Evolutionary conservation across 2,888 invertebrate species (phyloP).

Genomic region (Stomorhina lunata): DNA sequence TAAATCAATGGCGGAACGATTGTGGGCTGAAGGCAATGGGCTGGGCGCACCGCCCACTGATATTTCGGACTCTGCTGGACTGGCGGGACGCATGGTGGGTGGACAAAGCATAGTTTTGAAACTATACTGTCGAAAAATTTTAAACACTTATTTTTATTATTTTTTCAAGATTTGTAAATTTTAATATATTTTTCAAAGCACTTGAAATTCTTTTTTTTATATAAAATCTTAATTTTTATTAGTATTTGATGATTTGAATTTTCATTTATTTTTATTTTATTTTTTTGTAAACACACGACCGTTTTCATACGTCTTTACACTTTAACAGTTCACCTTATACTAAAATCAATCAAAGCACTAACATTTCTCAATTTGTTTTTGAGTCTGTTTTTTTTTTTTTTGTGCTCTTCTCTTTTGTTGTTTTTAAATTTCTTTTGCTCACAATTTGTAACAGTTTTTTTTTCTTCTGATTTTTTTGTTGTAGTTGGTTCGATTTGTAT

Average conservation of each 20-base stretch:
- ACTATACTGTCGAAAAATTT: conserved; percentile 8
- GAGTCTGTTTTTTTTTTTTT: neutral
- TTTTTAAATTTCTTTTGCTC: conserved; percentile 23
- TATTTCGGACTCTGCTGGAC: conserved; percentile 80
- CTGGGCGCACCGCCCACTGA: conserved; percentile 79
- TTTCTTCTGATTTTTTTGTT: conserved; percentile 9
- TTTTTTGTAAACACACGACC: conserved; percentile 45
- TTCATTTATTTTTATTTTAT: conserved; percentile 11
- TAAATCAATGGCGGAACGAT: conserved; percentile 73
- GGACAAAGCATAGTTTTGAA: conserved; percentile 77
- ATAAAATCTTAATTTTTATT: conserved; percentile 34
- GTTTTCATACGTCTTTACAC: conserved; percentile 64
- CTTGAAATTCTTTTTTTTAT: too few relatives aligned
- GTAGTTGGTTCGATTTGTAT: conserved; percentile 23
- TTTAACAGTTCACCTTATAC: conserved; percentile 68
- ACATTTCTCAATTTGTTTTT: conserved; percentile 64
- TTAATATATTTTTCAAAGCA: conserved; percentile 4
- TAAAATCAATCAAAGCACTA: conserved; percentile 71
- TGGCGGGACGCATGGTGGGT: conserved; percentile 79
- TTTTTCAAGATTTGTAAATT: conserved; percentile 12
- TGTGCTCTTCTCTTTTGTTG: too few relatives aligned
- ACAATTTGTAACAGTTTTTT: conserved; percentile 62
- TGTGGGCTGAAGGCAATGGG: conserved; percentile 73
- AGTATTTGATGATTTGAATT: conserved; percentile 14
- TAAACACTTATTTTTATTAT: neutral